Conservation (phyloP, 2,113 vertebrate species). For the Sisor rabdophorus region DNA sequence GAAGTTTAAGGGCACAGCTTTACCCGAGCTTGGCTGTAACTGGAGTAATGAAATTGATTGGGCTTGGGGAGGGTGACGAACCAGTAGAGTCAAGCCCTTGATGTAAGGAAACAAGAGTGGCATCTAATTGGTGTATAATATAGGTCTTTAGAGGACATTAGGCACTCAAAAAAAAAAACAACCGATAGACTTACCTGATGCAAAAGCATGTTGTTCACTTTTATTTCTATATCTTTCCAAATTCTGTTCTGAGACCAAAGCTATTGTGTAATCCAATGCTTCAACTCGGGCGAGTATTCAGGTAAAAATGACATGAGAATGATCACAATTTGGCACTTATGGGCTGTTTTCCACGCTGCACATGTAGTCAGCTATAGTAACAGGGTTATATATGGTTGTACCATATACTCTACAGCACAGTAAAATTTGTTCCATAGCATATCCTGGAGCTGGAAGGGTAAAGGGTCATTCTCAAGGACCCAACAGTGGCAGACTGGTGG, state of each 20-base stretch:
- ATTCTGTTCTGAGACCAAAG: background rate
- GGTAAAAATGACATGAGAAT: too few relatives aligned
- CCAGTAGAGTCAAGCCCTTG: conserved; percentile 80
- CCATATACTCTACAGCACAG: too few relatives aligned
- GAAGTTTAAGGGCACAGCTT: conserved; percentile 81
- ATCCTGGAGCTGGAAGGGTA: too few relatives aligned
- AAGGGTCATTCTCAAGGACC: too few relatives aligned
- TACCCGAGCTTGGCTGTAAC: conserved; percentile 74
- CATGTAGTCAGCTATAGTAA: too few relatives aligned
- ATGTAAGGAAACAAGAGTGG: conserved; percentile 83
- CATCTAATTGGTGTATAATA: conserved; percentile 82
- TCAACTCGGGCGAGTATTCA: background rate
- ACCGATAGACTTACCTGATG: conserved; percentile 60
- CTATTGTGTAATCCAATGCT: background rate
- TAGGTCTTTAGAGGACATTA: conserved; percentile 82
- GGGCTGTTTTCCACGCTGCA: too few relatives aligned
- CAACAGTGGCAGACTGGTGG: too few relatives aligned
- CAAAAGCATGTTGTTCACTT: conserved; percentile 62
- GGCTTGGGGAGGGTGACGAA: conserved; percentile 78
- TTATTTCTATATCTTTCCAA: background rate
- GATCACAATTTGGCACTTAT: too few relatives aligned
- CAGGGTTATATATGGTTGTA: too few relatives aligned
- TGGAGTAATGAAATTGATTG: conserved; percentile 84
- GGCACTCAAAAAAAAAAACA: conserved; percentile 65
- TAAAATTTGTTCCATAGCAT: too few relatives aligned